These are phyloP conservation scores for Columba livia DNA, from an alignment of 2,113 vertebrate genomes.

Conservation along the genomic window DNA sequence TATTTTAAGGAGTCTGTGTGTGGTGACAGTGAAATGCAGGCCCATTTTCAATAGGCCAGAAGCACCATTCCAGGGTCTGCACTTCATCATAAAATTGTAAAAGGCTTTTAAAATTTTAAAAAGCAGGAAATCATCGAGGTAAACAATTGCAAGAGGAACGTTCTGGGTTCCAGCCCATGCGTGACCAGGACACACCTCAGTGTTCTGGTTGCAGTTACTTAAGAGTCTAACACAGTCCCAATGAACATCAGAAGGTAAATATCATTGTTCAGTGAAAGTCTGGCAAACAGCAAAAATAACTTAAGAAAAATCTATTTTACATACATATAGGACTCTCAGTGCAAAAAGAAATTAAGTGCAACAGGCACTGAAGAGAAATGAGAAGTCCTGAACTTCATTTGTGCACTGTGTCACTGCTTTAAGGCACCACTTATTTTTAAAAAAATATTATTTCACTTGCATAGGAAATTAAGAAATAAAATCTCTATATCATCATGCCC, in stretches of 20 bases:
- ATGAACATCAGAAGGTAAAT: not conserved
- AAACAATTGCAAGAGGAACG: not conserved
- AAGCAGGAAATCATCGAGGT: not conserved
- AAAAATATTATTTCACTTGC: conserved; percentile 30
- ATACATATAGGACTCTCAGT: not conserved
- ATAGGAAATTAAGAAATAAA: conserved; percentile 59
- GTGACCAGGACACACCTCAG: accelerated
- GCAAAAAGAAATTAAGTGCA: not conserved
- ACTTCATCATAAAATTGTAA: not conserved
- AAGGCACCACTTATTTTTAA: conserved; percentile 43
- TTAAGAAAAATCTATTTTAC: not conserved
- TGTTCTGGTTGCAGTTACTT: not conserved
- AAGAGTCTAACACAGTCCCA: not conserved
- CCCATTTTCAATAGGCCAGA: not conserved
- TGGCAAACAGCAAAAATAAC: not conserved
- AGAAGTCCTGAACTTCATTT: conserved; percentile 26
- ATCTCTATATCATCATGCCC: not conserved
- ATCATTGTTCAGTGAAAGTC: not conserved
- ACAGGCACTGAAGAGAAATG: not conserved
- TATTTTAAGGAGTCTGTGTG: not conserved
- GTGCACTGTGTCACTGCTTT: not conserved
- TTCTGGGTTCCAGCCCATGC: not conserved
- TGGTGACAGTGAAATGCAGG: not conserved
- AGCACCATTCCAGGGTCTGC: not conserved
- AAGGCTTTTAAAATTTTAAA: not conserved